phyloP scores from a whole-genome alignment of 2,888 invertebrate species.

The Augiades crinisus region DNA sequence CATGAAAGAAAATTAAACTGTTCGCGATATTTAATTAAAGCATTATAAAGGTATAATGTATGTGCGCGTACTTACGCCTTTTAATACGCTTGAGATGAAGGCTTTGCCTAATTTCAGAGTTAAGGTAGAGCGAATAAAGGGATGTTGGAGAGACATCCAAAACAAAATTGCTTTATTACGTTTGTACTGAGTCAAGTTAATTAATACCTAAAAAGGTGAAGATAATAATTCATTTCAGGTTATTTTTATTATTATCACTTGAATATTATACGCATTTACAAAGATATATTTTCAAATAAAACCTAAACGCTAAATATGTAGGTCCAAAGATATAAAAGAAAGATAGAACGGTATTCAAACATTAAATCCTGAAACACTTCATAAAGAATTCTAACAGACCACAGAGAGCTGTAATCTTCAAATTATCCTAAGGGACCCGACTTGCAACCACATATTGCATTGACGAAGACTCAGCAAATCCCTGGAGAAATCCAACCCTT shows the following conservation, averaged over 20 bases:
- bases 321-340: no score
- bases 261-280: no score
- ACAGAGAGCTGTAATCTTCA: not conserved
- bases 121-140: not conserved
- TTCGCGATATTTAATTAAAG: slow-evolving; percentile 2
- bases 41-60: not conserved
- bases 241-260: no score
- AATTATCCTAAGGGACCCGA: not conserved
- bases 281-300: no score
- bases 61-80: not conserved
- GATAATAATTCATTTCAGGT: no score
- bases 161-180: not conserved
- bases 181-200: not conserved
- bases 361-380: not conserved
- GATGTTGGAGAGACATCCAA: not conserved
- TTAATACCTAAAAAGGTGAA: no score
- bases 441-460: slow-evolving; percentile 26
- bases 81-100: not conserved
- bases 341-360: no score
- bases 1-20: slow-evolving; percentile 31
- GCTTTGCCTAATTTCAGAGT: not conserved
- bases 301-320: no score
- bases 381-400: not conserved
- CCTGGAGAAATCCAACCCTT: slow-evolving; percentile 26
- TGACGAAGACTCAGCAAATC: slow-evolving; percentile 16